Evolutionary conservation across 1,140 invertebrate species (phyloP).

Genomic region (Aphelenchoides avenae): DNA sequence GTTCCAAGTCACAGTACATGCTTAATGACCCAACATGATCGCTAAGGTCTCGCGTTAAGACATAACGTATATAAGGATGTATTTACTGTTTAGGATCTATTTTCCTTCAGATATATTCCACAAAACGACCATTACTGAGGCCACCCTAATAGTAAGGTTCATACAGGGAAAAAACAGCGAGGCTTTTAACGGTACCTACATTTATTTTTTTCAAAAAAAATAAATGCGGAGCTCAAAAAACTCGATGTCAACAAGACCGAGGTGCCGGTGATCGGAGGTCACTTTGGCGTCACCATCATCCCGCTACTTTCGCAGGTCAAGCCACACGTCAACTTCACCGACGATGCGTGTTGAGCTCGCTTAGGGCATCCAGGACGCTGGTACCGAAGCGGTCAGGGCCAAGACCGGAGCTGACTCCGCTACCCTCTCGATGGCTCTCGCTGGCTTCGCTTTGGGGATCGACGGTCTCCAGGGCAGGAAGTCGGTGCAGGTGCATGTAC

Average conservation of each 20-base stretch:
- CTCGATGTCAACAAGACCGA: conserved; percentile 74
- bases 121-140: no score
- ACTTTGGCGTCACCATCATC: conserved; percentile 91
- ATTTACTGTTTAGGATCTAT: no score
- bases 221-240: no score
- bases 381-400: conserved; percentile 95
- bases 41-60: no score
- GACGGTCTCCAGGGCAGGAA: not conserved
- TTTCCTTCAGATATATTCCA: no score
- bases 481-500: conserved; percentile 70
- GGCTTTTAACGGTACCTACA: no score
- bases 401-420: conserved; percentile 95
- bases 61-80: no score
- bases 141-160: no score
- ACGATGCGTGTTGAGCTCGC: conserved; percentile 73
- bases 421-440: conserved; percentile 93
- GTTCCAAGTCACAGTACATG: no score
- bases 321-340: conserved; percentile 70
- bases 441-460: conserved; percentile 78
- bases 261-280: conserved; percentile 89
- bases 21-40: no score
- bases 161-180: no score
- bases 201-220: no score
- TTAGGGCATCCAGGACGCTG: conserved; percentile 81
- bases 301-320: conserved; percentile 83